Evolutionary conservation across 2,888 invertebrate species (phyloP).

Genomic region (Mythimna albipuncta): DNA sequence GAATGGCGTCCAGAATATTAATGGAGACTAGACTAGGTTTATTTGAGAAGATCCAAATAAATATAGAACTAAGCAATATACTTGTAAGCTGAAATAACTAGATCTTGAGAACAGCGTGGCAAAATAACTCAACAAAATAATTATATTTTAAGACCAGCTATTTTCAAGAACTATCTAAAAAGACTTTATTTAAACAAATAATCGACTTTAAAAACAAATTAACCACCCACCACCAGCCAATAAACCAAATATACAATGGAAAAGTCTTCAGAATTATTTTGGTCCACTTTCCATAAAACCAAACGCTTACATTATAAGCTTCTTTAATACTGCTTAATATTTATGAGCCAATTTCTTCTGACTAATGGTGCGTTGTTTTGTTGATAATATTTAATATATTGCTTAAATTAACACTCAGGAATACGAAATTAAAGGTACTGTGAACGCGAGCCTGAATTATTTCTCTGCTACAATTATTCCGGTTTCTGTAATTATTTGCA

Average conservation of each 20-base stretch:
- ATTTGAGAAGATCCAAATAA: not conserved
- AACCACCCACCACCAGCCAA: constrained; percentile 14
- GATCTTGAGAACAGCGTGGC: not conserved
- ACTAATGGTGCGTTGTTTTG: constrained; percentile 73
- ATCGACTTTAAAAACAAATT: constrained; percentile 50
- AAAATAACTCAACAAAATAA: constrained; percentile 16
- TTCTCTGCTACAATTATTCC: constrained; percentile 32
- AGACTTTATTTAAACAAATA: constrained; percentile 37
- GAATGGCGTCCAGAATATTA: constrained; percentile 12
- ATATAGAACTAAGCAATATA: constrained; percentile 10
- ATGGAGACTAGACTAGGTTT: constrained; percentile 6
- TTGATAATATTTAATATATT: constrained; percentile 76
- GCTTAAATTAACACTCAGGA: constrained; percentile 64
- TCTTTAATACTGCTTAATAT: constrained; percentile 75
- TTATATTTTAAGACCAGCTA: constrained; percentile 21
- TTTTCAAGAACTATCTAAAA: constrained; percentile 27
- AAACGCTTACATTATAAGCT: constrained; percentile 73
- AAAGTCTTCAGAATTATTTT: constrained; percentile 68
- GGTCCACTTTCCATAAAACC: constrained; percentile 72
- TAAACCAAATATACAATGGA: constrained; percentile 56
- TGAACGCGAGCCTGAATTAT: constrained; percentile 56
- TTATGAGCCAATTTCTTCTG: constrained; percentile 78
- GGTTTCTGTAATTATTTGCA: constrained; percentile 22
- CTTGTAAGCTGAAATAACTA: constrained; percentile 9
- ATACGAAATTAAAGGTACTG: constrained; percentile 63